Conservation (phyloP, 2,113 vertebrate genomes). For the Miniopterus natalensis region DNA sequence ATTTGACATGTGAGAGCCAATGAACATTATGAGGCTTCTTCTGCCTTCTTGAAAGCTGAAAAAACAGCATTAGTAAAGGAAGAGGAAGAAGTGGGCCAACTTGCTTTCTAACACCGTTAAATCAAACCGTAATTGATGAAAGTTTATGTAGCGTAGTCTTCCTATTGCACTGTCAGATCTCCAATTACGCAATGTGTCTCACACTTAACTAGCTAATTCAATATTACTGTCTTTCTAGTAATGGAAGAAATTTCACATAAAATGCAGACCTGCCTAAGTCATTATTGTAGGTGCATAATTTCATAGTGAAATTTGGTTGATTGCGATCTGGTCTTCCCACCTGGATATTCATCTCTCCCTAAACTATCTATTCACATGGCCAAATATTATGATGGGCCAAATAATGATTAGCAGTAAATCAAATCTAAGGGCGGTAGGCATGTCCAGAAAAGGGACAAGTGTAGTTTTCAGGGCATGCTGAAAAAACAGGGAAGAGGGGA, state of each 20-base stretch:
- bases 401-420: neutral
- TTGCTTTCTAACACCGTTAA: neutral
- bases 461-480: neutral
- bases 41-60: neutral
- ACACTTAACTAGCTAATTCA: neutral
- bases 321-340: neutral
- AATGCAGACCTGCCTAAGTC: neutral
- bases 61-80: conserved; percentile 10
- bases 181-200: neutral
- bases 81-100: neutral
- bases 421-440: neutral
- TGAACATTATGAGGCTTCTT: neutral
- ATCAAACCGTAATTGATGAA: neutral
- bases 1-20: neutral
- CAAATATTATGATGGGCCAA: neutral
- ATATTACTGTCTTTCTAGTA: neutral
- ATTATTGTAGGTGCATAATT: neutral
- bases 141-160: neutral
- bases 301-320: neutral
- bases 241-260: neutral
- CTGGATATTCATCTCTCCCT: neutral
- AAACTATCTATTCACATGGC: neutral
- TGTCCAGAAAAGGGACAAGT: neutral
- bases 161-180: neutral
- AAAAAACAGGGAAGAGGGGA: neutral